Base-by-base conservation (phyloP, 2,888 invertebrate genomes). In the Conchocele bisecta region DNA sequence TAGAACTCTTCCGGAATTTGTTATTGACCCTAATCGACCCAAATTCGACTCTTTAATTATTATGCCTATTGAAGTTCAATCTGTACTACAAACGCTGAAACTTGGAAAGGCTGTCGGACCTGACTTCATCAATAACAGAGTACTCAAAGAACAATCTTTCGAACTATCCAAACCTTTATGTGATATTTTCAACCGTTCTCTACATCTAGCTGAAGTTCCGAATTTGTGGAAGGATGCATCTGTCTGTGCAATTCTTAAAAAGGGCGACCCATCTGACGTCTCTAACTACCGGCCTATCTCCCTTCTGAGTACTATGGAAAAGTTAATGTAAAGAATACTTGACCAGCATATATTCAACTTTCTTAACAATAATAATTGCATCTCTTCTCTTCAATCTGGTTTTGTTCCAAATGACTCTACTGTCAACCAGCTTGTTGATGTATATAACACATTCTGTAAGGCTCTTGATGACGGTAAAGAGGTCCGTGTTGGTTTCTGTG, bases 381-480 rank as follows among this genome's bases (percentile, higher is more conserved):
- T 71, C 2, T 41, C 59, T 22, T 22, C 28, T 15, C 15, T 44
- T 24, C 65, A 71, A 29, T 65, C 71, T 13, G 71, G 60, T 13
- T 66, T 67, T 28, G 26, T 41, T 4, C 57, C 42, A n/a, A 37
- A 37, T 11, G 72, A 72, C n/a, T 72, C 51, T 15, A 66, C 66
- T 44, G 58, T 57, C 3, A 67, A 61, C 20, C 72, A 72, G 33
- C 31, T 61, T 17, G 17, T 35, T 0, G 37, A 31, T 37, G 20
- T 72, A 1, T 57, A 66, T 37, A 9, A 66, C 42, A 50, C 33
- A 1, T 60, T 67, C 41, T 24, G 60, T 22, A 44, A 60, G 13
- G 44, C 51, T 13, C 13, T 75, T 9, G 65, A 70, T 46, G 11
- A 28, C 31, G 66, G 58, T 15, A 50, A 60, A 48, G 66, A 75